Evolutionary conservation across 2,113 vertebrate genomes (phyloP).

Genomic region (Bubo bubo): DNA sequence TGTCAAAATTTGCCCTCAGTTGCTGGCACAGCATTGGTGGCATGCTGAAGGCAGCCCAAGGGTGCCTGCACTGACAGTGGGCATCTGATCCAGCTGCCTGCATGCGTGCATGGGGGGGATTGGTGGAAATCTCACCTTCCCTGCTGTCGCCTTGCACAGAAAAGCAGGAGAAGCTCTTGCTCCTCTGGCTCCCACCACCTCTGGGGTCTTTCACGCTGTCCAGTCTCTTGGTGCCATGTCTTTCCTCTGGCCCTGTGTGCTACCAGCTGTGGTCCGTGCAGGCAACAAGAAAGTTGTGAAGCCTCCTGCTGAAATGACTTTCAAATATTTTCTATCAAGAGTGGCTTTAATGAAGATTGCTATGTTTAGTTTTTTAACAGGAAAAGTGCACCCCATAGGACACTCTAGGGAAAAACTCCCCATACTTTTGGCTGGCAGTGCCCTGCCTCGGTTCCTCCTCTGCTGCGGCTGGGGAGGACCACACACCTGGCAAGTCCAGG

Average conservation of each 20-base stretch:
- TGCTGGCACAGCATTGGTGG: not conserved
- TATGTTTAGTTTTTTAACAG: not conserved
- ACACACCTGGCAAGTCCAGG: not conserved
- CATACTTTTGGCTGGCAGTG: not conserved
- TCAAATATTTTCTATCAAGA: not conserved
- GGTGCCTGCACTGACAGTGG: no score
- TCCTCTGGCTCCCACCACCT: not conserved
- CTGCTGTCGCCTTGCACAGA: not conserved
- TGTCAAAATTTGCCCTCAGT: not conserved
- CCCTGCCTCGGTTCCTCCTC: not conserved
- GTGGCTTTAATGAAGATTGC: not conserved
- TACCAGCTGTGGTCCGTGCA: not conserved
- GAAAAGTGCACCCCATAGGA: not conserved
- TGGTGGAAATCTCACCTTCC: not conserved
- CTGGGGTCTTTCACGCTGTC: rapidly evolving
- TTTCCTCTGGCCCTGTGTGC: not conserved
- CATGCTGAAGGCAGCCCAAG: not conserved
- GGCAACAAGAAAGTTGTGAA: not conserved
- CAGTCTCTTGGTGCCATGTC: not conserved
- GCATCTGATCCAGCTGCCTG: not conserved
- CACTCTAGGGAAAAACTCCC: not conserved
- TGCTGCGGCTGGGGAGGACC: no score
- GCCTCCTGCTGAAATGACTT: not conserved
- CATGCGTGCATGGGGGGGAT: rapidly evolving
- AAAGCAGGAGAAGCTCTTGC: not conserved